Base-by-base conservation (phyloP, 2,888 invertebrate genomes). In the Drosophila picticornis region DNA sequence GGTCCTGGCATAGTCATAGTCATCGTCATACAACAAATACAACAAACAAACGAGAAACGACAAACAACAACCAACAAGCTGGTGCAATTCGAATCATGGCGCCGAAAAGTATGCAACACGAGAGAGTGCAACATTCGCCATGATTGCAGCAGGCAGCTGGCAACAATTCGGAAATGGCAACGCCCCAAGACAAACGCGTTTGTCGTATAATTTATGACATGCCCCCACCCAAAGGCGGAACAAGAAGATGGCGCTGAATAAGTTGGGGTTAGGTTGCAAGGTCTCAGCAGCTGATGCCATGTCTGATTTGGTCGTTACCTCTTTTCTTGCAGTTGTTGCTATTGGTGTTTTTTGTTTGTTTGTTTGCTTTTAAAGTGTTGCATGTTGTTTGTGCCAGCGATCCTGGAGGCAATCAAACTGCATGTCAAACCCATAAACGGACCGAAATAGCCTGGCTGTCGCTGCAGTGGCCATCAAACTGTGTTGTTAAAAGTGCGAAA, bases 181-280 rank as follows among this genome's bases (percentile, higher is more conserved):
- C 29, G 52, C 53, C 62, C 72, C 90, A 84, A 84, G 85, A 87
- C 85, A 86, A 86, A 87, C 88, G 90, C 85, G 84, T 86, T 86
- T 89, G 85, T 86, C 88, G 88, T 87, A 84, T 86, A 89, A 89
- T 86, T 86, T 86, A 89, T 89, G 85, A 80, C 81, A 77, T 48
- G 65, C 69, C 67, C 80, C 32, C 25, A 48, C 11, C 7, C 13
- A 40, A 29, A 53, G 70, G 63, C 57, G 78, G 22, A 58, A 62
- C 53, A 32, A 2, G 22, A 11, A 11, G 16, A 10, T 10, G 22
- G 9, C 2, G 51, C 10, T 16, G 13, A 13, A 36, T 11, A n/a
- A 27, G 4, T 4, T 19, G 43, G 43, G 31, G n/a, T 34, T 43
- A 22, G 22, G 38, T 46, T 10, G n/a, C 25, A 19, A 50, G 31